Evolutionary conservation across 1,140 invertebrate genomes (phyloP).

Genomic region (Drosophila nikananu): DNA sequence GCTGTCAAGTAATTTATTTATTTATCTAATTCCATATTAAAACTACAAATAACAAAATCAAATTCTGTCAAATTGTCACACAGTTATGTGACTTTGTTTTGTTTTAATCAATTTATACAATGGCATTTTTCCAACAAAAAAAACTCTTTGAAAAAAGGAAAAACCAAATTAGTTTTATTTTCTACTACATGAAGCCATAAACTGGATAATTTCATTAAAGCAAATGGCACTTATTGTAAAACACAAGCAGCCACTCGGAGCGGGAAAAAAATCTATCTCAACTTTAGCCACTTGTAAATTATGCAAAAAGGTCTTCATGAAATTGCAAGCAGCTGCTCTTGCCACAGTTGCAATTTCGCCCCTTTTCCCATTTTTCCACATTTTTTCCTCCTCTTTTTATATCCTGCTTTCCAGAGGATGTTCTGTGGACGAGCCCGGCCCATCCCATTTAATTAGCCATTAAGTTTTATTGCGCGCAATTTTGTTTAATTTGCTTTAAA

Average conservation of each 20-base stretch:
- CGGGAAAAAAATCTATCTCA: conserved; percentile 35
- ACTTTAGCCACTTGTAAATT: conserved; percentile 77
- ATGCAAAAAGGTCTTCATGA: conserved; percentile 74
- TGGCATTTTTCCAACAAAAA: too few relatives aligned
- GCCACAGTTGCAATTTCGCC: conserved; percentile 37
- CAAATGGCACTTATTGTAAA: conserved; percentile 67
- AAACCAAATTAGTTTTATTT: conserved; percentile 1
- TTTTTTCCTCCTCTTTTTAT: conserved; percentile 14
- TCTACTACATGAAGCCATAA: conserved; percentile 56
- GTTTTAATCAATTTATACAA: neutral
- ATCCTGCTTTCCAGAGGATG: conserved; percentile 35
- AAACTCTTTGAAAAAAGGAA: neutral
- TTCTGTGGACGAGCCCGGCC: conserved; percentile 55
- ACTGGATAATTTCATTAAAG: conserved; percentile 78
- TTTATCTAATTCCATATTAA: neutral
- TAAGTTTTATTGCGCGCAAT: conserved; percentile 83
- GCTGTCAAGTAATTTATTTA: conserved; percentile 2
- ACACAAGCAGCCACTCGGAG: conserved; percentile 30
- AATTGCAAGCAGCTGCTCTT: conserved; percentile 73
- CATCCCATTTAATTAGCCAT: conserved; percentile 82
- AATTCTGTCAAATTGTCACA: neutral
- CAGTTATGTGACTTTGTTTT: conserved; percentile 5
- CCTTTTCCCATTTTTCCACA: neutral
- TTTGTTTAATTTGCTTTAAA: conserved; percentile 84
- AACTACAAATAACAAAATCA: neutral